phyloP scores from a whole-genome alignment of 2,797 vertebrate genomes.

The Parotocinclus haroldoi region DNA sequence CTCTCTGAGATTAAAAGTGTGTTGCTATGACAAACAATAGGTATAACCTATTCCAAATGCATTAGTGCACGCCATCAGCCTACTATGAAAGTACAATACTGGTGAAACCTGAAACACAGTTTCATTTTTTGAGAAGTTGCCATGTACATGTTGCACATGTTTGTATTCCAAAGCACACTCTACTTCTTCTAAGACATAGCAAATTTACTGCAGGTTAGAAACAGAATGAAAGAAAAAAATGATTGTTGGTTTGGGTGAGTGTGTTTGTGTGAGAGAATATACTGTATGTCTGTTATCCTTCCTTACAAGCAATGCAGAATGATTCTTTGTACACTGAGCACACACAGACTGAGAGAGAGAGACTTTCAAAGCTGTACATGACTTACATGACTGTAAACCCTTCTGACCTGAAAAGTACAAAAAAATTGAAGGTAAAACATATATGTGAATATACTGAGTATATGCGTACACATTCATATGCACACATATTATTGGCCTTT shows the following conservation, averaged over 20 bases:
- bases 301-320: constrained; percentile 51
- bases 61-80: constrained; percentile 3
- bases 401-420: no score
- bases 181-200: background rate
- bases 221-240: constrained; percentile 4
- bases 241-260: constrained; percentile 2
- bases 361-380: no score
- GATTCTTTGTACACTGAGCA: constrained; percentile 55
- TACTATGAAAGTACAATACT: background rate
- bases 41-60: constrained; percentile 24
- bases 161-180: constrained; percentile 1
- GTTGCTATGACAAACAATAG: constrained; percentile 48
- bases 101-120: constrained; percentile 17
- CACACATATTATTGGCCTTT: no score
- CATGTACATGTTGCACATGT: background rate
- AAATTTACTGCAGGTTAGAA: constrained; percentile 17
- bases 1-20: constrained; percentile 21
- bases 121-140: constrained; percentile 13
- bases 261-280: background rate
- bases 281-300: constrained; percentile 35
- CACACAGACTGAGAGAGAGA: constrained; percentile 41
- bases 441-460: background rate
- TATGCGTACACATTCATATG: no score
- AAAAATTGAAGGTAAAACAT: background rate
- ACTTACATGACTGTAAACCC: no score